Base-by-base conservation (phyloP, 2,113 vertebrate species). In the Noturus placidus region DNA sequence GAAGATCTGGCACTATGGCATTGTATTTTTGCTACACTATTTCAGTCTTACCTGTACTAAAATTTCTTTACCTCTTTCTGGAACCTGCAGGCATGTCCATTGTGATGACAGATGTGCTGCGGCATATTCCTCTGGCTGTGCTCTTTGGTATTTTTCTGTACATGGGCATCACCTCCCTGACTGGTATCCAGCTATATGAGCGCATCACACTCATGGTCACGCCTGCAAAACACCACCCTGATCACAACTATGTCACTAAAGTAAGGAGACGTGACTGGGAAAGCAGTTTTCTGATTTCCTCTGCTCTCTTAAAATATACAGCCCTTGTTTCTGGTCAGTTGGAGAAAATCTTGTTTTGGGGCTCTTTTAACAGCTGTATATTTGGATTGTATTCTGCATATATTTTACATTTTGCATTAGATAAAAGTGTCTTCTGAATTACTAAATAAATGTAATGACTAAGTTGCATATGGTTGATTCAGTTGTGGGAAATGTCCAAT, bases 91-190 rank as follows among this genome's bases (percentile, higher is more conserved):
- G 98, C 52, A 93, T 99, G 94, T 99, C 98, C 91, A 98, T 99
- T 3, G 98, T 98, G 93, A 98, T 99, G 97, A 97, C 97, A 8
- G 95, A 97, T 57, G 93, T 99, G 90, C 95, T 99, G 84, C 96
- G 97, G 67, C 96, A 96, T 93, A 99, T 99, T 93, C 98, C 98
- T 0, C 88, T 99, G 94, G 97, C 98, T 0, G 98, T 99, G 85
- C 97, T 99, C 81, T 99, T 99, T 0, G 98, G 98, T 30, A 98
- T 99, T 91, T 99, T 99, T 94, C 95, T 99, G 52, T 99, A 99
- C 93, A 99, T 99, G 98, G 98, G 98, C 10, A 96, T 99, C 90
- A 99, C 98, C 0, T 99, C 98, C 0, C 95, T 99, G 90, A 99
- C 97, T 0, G 98, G 98, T 80, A 99, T 99, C 94, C 97, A 99